A percentile compares a stretch with the other conserved stretches of the same genome.
phyloP scores from a whole-genome alignment of 2,797 vertebrate genomes.

The Tragelaphus eurycerus region DNA sequence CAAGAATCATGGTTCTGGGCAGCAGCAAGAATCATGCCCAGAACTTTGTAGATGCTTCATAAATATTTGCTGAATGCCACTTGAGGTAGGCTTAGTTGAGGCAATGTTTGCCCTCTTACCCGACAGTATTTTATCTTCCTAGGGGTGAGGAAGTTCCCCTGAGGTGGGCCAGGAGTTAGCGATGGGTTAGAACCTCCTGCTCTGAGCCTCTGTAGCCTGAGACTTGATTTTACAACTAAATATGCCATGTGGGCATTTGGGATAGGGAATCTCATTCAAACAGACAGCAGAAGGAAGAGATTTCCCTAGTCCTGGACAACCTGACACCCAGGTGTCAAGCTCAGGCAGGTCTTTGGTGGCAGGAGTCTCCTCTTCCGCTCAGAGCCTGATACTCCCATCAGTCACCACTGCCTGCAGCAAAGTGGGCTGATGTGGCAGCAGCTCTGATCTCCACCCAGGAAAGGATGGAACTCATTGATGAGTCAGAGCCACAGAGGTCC shows the following conservation, averaged over 20 bases:
- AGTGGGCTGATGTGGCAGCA: background rate
- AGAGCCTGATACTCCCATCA: background rate
- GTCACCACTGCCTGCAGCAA: background rate
- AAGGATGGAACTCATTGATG: background rate
- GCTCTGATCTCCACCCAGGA: background rate
- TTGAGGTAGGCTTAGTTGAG: background rate
- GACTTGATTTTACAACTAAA: background rate
- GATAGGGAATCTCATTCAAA: background rate
- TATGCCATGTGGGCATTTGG: background rate
- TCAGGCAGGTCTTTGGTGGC: background rate
- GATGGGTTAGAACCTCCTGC: background rate
- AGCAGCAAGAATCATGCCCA: background rate
- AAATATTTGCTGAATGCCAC: background rate
- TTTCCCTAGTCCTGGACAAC: background rate
- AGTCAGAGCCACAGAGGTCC: background rate
- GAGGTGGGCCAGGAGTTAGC: background rate
- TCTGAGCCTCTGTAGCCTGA: background rate
- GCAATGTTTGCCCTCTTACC: background rate
- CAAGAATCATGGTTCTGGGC: background rate
- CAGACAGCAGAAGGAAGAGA: background rate
- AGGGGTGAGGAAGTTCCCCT: background rate
- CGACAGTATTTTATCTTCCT: background rate
- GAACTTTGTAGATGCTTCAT: background rate
- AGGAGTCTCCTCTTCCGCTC: background rate
- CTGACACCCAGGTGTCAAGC: background rate